These are phyloP conservation scores for Diadophis punctatus DNA, from an alignment of 2,113 vertebrate genomes.

Conservation along the genomic window DNA sequence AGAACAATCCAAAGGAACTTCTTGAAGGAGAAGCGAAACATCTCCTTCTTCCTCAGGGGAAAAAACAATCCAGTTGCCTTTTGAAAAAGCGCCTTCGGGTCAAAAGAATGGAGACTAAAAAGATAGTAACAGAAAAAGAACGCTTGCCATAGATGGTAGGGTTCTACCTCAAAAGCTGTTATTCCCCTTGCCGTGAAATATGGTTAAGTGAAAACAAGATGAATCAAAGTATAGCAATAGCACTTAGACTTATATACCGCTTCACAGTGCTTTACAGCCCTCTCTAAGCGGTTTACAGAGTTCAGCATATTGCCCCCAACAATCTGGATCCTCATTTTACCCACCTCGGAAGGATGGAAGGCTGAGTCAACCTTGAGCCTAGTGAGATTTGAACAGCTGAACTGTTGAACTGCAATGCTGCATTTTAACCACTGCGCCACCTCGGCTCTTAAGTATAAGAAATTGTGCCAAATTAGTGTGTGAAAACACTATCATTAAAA, in stretches of 20 bases:
- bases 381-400: no score
- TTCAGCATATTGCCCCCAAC: no score
- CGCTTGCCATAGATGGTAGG: not conserved
- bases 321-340: no score
- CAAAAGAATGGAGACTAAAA: not conserved
- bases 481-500: not conserved
- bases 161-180: not conserved
- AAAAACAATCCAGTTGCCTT: not conserved
- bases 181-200: conserved; percentile 21
- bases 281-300: no score
- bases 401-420: no score
- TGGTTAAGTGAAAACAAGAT: conserved; percentile 31
- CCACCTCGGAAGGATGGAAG: no score
- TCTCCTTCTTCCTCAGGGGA: not conserved
- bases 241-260: no score
- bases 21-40: not conserved
- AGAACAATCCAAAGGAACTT: not conserved
- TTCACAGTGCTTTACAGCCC: no score
- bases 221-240: conserved; percentile 48
- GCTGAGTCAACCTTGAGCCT: no score
- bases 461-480: not conserved
- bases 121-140: conserved; percentile 17
- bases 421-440: no score
- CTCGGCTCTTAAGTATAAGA: no score
- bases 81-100: not conserved